Base-by-base conservation (phyloP, 2,113 vertebrate species). In the Petrocephalus zakoni region DNA sequence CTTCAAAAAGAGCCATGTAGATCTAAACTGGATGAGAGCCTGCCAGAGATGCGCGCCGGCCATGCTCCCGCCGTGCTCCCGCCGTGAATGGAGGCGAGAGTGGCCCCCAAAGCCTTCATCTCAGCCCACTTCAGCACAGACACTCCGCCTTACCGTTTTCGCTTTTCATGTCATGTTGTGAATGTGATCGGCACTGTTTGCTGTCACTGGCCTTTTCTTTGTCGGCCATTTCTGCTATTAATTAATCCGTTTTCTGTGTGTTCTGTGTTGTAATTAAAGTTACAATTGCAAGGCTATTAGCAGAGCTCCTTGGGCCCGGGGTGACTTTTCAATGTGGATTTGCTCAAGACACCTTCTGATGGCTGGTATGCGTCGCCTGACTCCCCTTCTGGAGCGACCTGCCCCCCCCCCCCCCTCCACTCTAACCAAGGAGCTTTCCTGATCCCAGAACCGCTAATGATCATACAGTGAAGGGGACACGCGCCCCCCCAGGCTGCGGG, bases 401-500 rank as follows among this genome's bases (percentile, higher is more conserved):
- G 11, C 56, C 6, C 91, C 88, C 92, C 92, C 86, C 91, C 89
- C 90, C 90, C 89, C 93, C 91, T 87, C 92, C 10, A 91, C 89
- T 93, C 94, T 95, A 95, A 96, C 95, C 95, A 93, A 94, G 92
- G 93, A 92, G 92, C 93, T 92, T 92, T 94, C 91, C 93, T 93
- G 34, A 94, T 93, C 94, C 92, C 92, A 72, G 64, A 90, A 90
- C 90, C 93, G 94, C 94, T 95, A 95, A 95, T 96, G 94, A 95
- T 94, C 94, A 95, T 94, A 93, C 94, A 94, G 92, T 91, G 93
- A 91, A 78, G 89, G 92, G 89, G 93, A 94, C 72, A 92, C 93
- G 94, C 94, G 94, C 95, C 95, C 94, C 95, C 95, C 93, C 82
- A 93, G 95, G 95, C 95, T 94, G 93, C 94, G 90, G 91, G 90